Conservation (phyloP, 2,113 vertebrate genomes). For the Zeus faber region DNA sequence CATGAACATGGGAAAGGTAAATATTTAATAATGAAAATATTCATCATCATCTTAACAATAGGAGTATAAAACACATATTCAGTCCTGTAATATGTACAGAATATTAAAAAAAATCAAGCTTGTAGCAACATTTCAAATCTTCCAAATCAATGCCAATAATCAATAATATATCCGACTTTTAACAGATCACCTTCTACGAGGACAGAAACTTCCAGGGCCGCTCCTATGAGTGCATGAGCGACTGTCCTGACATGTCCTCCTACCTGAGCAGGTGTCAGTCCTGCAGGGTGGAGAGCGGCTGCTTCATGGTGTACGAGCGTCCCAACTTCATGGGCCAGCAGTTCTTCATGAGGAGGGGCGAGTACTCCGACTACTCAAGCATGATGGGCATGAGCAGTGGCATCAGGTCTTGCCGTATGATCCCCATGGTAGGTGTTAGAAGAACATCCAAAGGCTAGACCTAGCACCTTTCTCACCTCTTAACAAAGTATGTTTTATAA, state of each 20-base stretch:
- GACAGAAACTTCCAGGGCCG: constrained; percentile 11
- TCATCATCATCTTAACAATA: neutral
- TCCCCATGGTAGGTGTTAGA: constrained; percentile 37
- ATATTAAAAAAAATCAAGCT: no score
- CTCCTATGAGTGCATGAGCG: constrained; percentile 46
- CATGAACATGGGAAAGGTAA: constrained; percentile 72
- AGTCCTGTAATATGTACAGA: no score
- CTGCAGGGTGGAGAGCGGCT: constrained; percentile 61
- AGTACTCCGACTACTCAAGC: constrained; percentile 21
- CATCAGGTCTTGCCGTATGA: constrained; percentile 48
- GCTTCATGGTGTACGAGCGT: constrained; percentile 69
- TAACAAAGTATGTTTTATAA: no score
- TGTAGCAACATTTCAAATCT: neutral
- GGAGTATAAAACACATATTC: neutral
- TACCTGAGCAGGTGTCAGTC: constrained; percentile 59
- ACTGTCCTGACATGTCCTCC: constrained; percentile 50
- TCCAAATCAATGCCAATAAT: neutral
- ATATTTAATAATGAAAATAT: no score
- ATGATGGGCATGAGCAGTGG: constrained; percentile 38
- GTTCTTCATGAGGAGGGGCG: constrained; percentile 36
- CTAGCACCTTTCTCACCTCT: no score
- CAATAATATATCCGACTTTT: neutral
- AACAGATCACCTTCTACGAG: constrained; percentile 36
- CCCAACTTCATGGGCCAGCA: constrained; percentile 65
- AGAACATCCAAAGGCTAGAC: neutral